Conservation (phyloP, 1,140 invertebrate genomes). For the Drosophila mayri region DNA sequence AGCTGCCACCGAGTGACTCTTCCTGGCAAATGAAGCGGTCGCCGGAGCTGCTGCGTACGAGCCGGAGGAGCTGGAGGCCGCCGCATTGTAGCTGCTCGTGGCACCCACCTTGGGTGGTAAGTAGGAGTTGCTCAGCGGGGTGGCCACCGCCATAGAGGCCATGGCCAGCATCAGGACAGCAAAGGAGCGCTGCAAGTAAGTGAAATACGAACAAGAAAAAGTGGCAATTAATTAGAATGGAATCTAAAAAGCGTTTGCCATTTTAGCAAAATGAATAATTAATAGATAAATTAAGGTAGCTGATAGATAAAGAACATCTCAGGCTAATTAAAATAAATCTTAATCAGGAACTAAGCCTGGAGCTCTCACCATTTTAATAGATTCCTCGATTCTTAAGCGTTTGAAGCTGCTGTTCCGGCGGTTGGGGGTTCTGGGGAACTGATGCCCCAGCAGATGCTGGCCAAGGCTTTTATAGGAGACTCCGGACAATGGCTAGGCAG, state of each 20-base stretch:
- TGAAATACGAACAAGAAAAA: too few species aligned
- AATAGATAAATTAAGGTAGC: not conserved
- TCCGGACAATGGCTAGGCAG: conserved; percentile 46
- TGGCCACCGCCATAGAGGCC: conserved; percentile 23
- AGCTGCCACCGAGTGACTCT: conserved; percentile 13
- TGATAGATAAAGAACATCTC: not conserved
- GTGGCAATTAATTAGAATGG: not conserved
- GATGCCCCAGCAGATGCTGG: conserved; percentile 41
- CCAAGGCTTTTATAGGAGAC: conserved; percentile 64
- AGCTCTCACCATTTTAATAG: conserved; percentile 47
- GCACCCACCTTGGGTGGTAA: conserved; percentile 58
- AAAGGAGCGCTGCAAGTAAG: conserved; percentile 44
- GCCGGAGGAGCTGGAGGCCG: conserved; percentile 30
- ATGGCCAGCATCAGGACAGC: conserved; percentile 36
- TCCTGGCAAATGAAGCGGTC: conserved; percentile 1
- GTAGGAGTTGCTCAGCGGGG: conserved; percentile 57
- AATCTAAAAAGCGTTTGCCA: not conserved
- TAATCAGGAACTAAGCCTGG: not conserved
- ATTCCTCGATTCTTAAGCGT: not conserved
- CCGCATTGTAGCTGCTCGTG: conserved; percentile 48
- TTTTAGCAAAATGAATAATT: not conserved
- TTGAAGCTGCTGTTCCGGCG: conserved; percentile 37
- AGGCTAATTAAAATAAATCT: not conserved
- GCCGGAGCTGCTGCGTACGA: conserved; percentile 34
- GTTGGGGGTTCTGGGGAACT: conserved; percentile 32